Percentiles rank a stretch among this genome's conserved stretches.
Evolutionary conservation across 2,888 invertebrate species (phyloP).

Genomic region (Molorchus minor): DNA sequence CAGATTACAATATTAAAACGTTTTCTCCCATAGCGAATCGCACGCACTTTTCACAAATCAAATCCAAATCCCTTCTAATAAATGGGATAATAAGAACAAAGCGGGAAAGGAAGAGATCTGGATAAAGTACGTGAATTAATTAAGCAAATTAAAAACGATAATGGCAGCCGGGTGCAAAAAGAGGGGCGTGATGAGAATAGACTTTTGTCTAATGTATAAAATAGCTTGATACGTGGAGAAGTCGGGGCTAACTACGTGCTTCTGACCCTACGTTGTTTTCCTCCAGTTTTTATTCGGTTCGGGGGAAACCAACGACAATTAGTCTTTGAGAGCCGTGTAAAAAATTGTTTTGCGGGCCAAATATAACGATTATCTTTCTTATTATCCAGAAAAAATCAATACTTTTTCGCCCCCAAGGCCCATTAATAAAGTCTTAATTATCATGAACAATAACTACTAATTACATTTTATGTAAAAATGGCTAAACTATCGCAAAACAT

Average conservation of each 20-base stretch:
- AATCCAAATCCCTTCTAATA: no score
- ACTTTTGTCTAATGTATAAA: slow-evolving; percentile 43
- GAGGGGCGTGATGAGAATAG: slow-evolving; percentile 44
- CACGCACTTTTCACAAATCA: no score
- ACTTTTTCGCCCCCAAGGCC: no score
- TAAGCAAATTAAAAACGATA: slow-evolving; percentile 49
- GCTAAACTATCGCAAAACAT: no score
- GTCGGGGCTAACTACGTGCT: slow-evolving; percentile 37
- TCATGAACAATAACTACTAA: no score
- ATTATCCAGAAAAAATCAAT: no score
- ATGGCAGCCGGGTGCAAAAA: slow-evolving; percentile 42
- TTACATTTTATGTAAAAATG: no score
- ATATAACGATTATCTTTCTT: slow-evolving; percentile 20
- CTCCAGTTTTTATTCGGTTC: slow-evolving; percentile 3
- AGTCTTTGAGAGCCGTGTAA: slow-evolving; percentile 10
- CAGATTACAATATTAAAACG: no score
- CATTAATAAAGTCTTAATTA: no score
- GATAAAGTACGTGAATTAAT: slow-evolving; percentile 40
- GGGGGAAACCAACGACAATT: slow-evolving; percentile 17
- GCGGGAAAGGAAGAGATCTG: slow-evolving; percentile 1
- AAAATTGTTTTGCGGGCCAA: slow-evolving; percentile 14
- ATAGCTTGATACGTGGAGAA: slow-evolving; percentile 28
- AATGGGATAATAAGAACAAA: no score
- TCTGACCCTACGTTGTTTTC: slow-evolving; percentile 26
- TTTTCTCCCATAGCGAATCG: no score